Percentiles rank a stretch among this genome's conserved stretches.
Evolutionary conservation across 2,797 vertebrate genomes (phyloP).

Genomic region (Novumbra hubbsi): DNA sequence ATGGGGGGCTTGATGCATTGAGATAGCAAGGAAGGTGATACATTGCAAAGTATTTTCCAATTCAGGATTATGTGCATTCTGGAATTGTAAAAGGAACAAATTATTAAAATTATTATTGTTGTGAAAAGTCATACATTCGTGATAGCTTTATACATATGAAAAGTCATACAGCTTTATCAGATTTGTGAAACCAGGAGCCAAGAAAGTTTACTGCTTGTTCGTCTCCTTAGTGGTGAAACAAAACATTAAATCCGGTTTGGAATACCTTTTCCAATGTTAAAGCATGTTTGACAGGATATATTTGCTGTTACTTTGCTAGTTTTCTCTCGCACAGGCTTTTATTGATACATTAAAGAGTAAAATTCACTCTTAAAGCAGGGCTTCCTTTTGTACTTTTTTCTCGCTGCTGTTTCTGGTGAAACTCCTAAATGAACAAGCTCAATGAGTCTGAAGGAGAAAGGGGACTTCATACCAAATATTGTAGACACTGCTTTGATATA

Average conservation of each 20-base stretch:
- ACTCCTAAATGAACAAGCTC: constrained; percentile 60
- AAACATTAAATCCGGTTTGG: constrained; percentile 19
- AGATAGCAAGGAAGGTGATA: neutral
- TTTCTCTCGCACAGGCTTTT: constrained; percentile 22
- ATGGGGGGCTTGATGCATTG: neutral
- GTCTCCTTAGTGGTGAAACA: neutral
- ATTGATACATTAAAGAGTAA: constrained; percentile 50
- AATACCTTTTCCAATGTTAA: constrained; percentile 24
- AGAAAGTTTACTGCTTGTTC: neutral
- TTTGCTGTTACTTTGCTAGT: constrained; percentile 30
- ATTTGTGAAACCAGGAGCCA: constrained; percentile 12
- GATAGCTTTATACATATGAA: constrained; percentile 2
- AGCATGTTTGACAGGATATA: constrained; percentile 17
- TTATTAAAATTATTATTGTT: neutral
- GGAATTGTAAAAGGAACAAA: neutral
- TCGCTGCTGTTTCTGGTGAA: constrained; percentile 47
- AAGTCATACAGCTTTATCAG: constrained; percentile 3
- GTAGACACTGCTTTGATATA: constrained; percentile 62
- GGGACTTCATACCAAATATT: constrained; percentile 61
- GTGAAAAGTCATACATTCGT: neutral
- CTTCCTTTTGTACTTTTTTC: constrained; percentile 42
- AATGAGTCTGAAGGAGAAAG: constrained; percentile 56
- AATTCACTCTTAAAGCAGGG: constrained; percentile 42
- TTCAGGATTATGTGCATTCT: neutral
- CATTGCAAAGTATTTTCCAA: neutral